Percentiles rank a stretch among this genome's conserved stretches.
Conservation (phyloP, 2,113 vertebrate species). For the Semnopithecus entellus region DNA sequence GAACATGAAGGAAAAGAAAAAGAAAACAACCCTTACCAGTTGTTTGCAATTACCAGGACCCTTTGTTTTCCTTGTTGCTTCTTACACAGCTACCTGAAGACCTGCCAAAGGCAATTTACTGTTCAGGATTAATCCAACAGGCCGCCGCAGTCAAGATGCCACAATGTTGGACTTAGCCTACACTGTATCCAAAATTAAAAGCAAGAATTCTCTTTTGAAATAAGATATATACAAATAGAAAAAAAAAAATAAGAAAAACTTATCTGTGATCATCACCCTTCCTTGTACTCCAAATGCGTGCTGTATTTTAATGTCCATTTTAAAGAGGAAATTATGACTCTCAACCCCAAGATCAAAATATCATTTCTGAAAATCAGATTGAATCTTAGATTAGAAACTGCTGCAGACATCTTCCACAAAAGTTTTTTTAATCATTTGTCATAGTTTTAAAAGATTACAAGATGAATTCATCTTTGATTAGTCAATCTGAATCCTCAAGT, state of each 20-base stretch:
- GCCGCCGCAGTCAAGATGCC: neutral
- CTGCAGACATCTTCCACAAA: neutral
- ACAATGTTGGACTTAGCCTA: no score
- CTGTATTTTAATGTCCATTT: neutral
- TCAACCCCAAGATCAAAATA: slow-evolving; percentile 1
- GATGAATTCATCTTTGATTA: neutral
- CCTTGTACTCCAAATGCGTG: neutral
- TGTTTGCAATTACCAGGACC: neutral
- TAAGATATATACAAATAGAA: neutral
- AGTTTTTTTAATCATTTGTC: neutral
- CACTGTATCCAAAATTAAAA: neutral
- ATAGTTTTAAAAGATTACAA: slow-evolving; percentile 4
- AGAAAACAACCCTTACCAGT: neutral
- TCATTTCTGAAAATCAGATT: neutral
- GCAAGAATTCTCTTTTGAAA: slow-evolving; percentile 12
- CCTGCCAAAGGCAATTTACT: neutral
- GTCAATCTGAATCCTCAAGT: neutral
- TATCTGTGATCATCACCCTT: neutral
- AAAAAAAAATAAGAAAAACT: neutral
- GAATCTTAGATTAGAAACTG: neutral
- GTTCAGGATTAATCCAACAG: neutral
- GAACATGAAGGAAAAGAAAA: neutral
- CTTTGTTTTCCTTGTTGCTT: neutral
- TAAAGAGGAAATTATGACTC: neutral
- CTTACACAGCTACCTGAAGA: neutral